These are phyloP conservation scores for Australoheros facetus DNA, from an alignment of 2,797 vertebrate species.

Conservation along the genomic window DNA sequence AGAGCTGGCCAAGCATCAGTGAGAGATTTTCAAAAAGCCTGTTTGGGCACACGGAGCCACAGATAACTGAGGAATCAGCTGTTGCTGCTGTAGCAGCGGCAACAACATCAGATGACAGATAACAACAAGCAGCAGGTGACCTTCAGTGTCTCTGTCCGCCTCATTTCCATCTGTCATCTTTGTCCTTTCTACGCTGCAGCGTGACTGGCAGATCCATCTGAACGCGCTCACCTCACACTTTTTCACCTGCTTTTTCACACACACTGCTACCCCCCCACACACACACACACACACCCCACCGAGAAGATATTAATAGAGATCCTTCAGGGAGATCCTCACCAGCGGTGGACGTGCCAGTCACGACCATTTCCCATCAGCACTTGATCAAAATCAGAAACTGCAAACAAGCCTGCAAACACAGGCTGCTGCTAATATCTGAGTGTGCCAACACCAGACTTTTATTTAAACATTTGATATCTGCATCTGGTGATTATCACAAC, in stretches of 20 bases:
- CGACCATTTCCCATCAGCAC: slow-evolving; percentile 4
- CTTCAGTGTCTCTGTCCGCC: slow-evolving; percentile 35
- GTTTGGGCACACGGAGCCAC: neutral
- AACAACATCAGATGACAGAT: slow-evolving; percentile 46
- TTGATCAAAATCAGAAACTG: neutral
- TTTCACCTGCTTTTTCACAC: slow-evolving; percentile 2
- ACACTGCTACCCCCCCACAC: neutral
- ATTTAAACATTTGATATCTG: neutral
- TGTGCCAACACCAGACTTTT: neutral
- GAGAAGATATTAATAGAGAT: slow-evolving; percentile 52
- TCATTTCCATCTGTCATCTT: slow-evolving; percentile 33
- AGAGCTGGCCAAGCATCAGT: rapidly evolving
- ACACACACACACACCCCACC: too few species aligned
- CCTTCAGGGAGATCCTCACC: slow-evolving; percentile 57
- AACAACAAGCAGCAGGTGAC: slow-evolving; percentile 49
- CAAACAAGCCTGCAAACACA: slow-evolving; percentile 10
- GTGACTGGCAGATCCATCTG: slow-evolving; percentile 40
- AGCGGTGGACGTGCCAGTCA: slow-evolving; percentile 42
- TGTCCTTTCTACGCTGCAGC: slow-evolving; percentile 24
- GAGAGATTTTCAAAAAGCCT: neutral
- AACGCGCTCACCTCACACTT: slow-evolving; percentile 11
- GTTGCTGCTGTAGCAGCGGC: neutral
- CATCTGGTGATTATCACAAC: neutral
- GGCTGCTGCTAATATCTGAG: neutral
- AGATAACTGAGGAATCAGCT: slow-evolving; percentile 7